Evolutionary conservation across 2,888 invertebrate genomes (phyloP).

Genomic region (Cephus sareptanus): DNA sequence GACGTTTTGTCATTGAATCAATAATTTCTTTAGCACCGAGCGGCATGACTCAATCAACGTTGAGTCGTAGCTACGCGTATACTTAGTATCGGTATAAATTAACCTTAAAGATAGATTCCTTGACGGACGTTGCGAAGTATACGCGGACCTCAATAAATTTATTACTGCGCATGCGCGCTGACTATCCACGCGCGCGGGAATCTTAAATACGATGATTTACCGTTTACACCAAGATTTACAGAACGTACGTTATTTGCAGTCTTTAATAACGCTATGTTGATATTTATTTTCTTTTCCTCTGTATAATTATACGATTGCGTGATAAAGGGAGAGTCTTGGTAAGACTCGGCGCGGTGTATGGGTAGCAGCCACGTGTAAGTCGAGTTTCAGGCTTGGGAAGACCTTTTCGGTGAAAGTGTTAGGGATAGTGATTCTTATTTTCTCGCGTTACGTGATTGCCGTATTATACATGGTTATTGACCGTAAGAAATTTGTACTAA

Average conservation of each 20-base stretch:
- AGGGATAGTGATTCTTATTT: not conserved
- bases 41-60: not conserved
- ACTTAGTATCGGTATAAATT: not conserved
- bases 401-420: not conserved
- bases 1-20: not conserved
- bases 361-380: not conserved
- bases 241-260: not conserved
- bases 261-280: not conserved
- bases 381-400: not conserved
- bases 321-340: not conserved
- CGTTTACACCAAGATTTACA: not conserved
- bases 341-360: not conserved
- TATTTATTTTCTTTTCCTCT: not conserved
- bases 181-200: not conserved
- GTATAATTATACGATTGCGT: not conserved
- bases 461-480: not conserved
- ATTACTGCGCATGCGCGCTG: not conserved
- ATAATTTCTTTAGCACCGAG: not conserved
- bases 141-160: not conserved
- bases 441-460: not conserved
- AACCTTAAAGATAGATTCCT: not conserved
- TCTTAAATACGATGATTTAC: not conserved
- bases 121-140: not conserved
- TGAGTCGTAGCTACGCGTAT: not conserved
- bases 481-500: not conserved